Percentiles rank a stretch among this genome's conserved stretches.
Conservation (phyloP, 2,888 invertebrate species). For the Strigamia transsilvanica region DNA sequence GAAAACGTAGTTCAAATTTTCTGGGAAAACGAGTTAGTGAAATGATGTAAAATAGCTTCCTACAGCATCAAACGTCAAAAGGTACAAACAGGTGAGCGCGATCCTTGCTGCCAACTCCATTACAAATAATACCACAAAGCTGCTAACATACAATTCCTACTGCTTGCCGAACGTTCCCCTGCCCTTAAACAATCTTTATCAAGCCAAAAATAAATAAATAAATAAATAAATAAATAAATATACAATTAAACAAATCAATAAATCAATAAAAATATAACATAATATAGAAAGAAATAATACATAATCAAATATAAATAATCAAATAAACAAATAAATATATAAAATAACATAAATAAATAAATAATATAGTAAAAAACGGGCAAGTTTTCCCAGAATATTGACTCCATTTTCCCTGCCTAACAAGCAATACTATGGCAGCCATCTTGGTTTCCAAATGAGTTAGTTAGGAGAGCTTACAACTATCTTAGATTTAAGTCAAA, state of each 20-base stretch:
- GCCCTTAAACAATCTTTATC: conserved; percentile 28
- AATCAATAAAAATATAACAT: conserved; percentile 53
- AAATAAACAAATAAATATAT: conserved; percentile 34
- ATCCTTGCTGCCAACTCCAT: conserved; percentile 17
- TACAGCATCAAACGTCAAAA: conserved; percentile 11
- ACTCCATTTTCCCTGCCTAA: conserved; percentile 68
- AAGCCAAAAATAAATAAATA: conserved; percentile 43
- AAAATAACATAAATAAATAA: conserved; percentile 50
- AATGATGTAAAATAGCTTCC: conserved; percentile 20
- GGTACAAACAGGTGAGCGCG: conserved; percentile 40
- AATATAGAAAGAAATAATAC: background rate
- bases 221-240: conserved; percentile 52
- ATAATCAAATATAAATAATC: conserved; percentile 53
- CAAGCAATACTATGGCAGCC: conserved; percentile 44
- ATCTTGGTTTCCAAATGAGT: conserved; percentile 25
- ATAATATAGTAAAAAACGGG: conserved; percentile 4
- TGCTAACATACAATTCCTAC: conserved; percentile 18
- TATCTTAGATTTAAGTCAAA: background rate
- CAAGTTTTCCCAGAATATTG: conserved; percentile 58
- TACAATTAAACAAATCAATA: background rate
- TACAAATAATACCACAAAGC: conserved; percentile 14
- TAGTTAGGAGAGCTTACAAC: background rate
- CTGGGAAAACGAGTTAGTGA: conserved; percentile 43
- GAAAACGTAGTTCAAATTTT: conserved; percentile 48
- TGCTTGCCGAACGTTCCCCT: conserved; percentile 21